Conservation (phyloP, 1,140 invertebrate genomes). For the Drosophila albomicans region DNA sequence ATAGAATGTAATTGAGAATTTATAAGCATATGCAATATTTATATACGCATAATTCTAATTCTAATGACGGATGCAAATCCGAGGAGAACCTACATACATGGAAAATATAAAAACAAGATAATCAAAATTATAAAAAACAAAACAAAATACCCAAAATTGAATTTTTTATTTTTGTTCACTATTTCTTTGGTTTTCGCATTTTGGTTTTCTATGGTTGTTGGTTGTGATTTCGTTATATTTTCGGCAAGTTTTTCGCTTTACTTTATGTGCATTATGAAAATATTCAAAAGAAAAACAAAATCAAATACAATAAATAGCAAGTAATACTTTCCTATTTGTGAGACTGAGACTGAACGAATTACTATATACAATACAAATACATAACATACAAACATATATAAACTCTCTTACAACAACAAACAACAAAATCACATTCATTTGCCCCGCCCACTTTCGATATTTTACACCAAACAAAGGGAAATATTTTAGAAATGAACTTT, state of each 20-base stretch:
- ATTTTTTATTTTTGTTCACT: slow-evolving; percentile 61
- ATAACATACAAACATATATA: slow-evolving; percentile 13
- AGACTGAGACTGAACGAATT: slow-evolving; percentile 78
- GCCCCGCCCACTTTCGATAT: slow-evolving; percentile 32
- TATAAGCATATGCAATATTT: slow-evolving; percentile 8
- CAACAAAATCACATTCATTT: slow-evolving; percentile 26
- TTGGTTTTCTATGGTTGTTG: slow-evolving; percentile 30
- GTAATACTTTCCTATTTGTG: slow-evolving; percentile 81
- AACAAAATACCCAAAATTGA: slow-evolving; percentile 55
- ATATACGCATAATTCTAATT: slow-evolving; percentile 48
- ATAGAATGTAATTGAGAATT: no score
- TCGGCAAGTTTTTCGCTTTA: slow-evolving; percentile 17
- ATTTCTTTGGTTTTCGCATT: slow-evolving; percentile 41
- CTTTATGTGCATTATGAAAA: slow-evolving; percentile 11
- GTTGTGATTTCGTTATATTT: slow-evolving; percentile 44
- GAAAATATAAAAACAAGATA: slow-evolving; percentile 83
- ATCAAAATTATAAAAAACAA: slow-evolving; percentile 74
- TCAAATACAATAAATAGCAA: slow-evolving; percentile 41
- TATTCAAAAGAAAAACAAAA: slow-evolving; percentile 8
- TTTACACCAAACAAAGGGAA: slow-evolving; percentile 26
- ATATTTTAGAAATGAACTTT: slow-evolving; percentile 1
- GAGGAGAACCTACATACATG: slow-evolving; percentile 73
- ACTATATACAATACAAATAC: slow-evolving; percentile 72
- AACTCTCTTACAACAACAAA: not conserved
- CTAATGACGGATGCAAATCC: slow-evolving; percentile 38